phyloP scores from a whole-genome alignment of 2,797 vertebrate genomes.

The Avahi laniger region DNA sequence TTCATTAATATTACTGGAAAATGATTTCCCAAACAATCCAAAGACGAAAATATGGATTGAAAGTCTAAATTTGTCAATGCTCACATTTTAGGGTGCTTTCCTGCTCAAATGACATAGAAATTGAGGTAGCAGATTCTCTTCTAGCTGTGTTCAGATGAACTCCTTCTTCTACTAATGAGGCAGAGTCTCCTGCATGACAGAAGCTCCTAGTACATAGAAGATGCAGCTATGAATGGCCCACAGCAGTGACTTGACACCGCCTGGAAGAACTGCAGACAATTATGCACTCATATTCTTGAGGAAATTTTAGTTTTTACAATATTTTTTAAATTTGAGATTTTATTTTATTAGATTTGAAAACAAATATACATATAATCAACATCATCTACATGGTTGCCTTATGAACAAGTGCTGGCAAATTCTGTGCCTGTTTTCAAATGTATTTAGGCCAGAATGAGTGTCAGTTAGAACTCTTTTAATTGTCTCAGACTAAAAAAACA shows the following conservation, averaged over 20 bases:
- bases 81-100: constrained; percentile 34
- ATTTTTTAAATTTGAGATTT: background rate
- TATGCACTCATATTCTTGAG: background rate
- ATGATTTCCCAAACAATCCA: background rate
- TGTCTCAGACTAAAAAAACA: background rate
- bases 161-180: background rate
- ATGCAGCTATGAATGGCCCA: background rate
- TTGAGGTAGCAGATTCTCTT: background rate
- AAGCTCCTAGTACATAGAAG: background rate
- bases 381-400: background rate
- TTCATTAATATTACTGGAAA: background rate
- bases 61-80: background rate
- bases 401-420: background rate
- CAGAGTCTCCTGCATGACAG: background rate
- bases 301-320: background rate
- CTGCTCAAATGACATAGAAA: background rate
- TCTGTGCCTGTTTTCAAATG: background rate
- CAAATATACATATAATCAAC: background rate
- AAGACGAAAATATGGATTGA: constrained; percentile 24
- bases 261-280: background rate
- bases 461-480: background rate
- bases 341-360: background rate
- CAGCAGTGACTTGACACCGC: background rate
- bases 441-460: background rate
- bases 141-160: background rate